Evolutionary conservation across 2,113 vertebrate species (phyloP).

Genomic region (Melanerpes formicivorus): DNA sequence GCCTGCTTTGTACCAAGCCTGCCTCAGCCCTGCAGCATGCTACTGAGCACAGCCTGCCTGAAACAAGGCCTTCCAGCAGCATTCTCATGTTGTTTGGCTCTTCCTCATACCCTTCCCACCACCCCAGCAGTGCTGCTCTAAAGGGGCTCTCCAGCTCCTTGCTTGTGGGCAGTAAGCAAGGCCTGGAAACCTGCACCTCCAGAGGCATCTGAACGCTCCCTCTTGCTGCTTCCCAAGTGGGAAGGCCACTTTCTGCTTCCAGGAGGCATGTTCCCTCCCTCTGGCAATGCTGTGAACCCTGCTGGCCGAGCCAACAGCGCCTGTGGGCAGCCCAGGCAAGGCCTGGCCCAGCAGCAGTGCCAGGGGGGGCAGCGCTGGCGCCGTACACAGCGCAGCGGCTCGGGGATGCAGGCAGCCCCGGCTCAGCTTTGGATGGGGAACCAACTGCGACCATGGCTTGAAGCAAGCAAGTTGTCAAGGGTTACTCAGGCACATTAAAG

Average conservation of each 20-base stretch:
- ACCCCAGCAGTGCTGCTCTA: not conserved
- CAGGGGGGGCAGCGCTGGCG: not conserved
- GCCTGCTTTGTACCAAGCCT: not conserved
- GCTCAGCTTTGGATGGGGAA: conserved; percentile 66
- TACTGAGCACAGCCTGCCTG: not conserved
- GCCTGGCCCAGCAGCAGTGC: not conserved
- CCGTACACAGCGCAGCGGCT: conserved; percentile 8
- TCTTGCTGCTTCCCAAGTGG: accelerated
- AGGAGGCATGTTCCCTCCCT: not conserved
- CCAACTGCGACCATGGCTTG: conserved; percentile 70
- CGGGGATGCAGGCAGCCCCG: conserved; percentile 51
- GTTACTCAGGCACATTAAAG: conserved; percentile 75
- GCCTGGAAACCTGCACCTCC: not conserved
- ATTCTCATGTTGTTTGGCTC: not conserved
- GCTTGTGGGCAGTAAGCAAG: not conserved
- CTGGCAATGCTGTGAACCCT: not conserved
- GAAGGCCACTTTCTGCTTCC: not conserved
- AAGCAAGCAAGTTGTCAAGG: conserved; percentile 80
- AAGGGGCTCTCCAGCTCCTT: not conserved
- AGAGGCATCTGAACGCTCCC: not conserved
- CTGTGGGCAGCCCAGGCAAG: not conserved
- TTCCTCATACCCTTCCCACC: not conserved
- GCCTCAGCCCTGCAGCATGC: not conserved
- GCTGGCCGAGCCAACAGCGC: not conserved
- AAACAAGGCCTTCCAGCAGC: not conserved